Percentiles rank a stretch among this genome's conserved stretches.
phyloP scores from a whole-genome alignment of 1,140 invertebrate species.

The Tetramorium parvispinum region DNA sequence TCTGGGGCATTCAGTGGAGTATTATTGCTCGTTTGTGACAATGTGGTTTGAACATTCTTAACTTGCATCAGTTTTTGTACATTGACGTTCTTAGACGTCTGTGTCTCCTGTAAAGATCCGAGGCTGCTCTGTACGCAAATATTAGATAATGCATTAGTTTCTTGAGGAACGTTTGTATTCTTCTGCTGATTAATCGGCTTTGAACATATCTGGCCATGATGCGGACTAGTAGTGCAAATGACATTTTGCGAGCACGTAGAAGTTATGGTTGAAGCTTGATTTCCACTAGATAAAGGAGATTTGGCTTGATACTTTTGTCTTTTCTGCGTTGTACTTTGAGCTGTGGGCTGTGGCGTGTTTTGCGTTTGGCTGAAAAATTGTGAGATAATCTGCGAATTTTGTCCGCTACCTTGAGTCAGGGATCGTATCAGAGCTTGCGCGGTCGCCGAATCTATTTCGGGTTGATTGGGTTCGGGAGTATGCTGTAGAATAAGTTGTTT shows the following conservation, averaged over 20 bases:
- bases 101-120: slow-evolving; percentile 68
- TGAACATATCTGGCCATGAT: slow-evolving; percentile 73
- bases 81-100: slow-evolving; percentile 66
- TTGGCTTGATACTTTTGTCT: slow-evolving; percentile 77
- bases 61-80: slow-evolving; percentile 70
- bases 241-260: slow-evolving; percentile 73
- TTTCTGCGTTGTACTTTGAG: slow-evolving; percentile 69
- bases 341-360: slow-evolving; percentile 70
- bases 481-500: slow-evolving; percentile 85
- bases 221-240: slow-evolving; percentile 74
- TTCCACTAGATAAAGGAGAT: slow-evolving; percentile 71
- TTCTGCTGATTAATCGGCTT: slow-evolving; percentile 74
- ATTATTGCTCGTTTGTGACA: slow-evolving; percentile 62
- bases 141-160: slow-evolving; percentile 65
- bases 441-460: slow-evolving; percentile 83
- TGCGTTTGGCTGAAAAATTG: slow-evolving; percentile 81
- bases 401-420: slow-evolving; percentile 80
- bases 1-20: slow-evolving; percentile 56
- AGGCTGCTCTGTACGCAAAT: slow-evolving; percentile 64
- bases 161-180: slow-evolving; percentile 64
- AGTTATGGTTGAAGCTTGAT: slow-evolving; percentile 63
- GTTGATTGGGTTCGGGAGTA: slow-evolving; percentile 83
- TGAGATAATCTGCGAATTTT: slow-evolving; percentile 84
- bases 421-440: slow-evolving; percentile 83
- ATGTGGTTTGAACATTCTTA: slow-evolving; percentile 70